Conservation (phyloP, 1,140 invertebrate genomes). For the Zaprionus ghesquierei region DNA sequence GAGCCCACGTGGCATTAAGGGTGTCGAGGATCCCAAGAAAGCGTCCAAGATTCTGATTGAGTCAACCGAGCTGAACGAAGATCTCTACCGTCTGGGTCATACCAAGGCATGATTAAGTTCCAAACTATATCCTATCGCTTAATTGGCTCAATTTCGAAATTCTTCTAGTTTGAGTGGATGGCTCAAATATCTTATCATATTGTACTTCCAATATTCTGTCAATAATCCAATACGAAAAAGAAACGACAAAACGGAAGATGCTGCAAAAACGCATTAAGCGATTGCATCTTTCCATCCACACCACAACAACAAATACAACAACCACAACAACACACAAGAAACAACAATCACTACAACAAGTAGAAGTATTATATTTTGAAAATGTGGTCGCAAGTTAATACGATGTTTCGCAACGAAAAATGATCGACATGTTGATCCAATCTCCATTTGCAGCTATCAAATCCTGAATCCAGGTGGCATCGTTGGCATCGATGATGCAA, state of each 20-base stretch:
- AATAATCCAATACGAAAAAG: slow-evolving; percentile 50
- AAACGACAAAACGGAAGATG: slow-evolving; percentile 22
- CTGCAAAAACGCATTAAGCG: slow-evolving; percentile 56
- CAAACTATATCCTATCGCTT: slow-evolving; percentile 22
- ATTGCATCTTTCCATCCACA: slow-evolving; percentile 27
- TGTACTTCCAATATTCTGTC: slow-evolving; percentile 32
- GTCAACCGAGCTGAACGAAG: slow-evolving; percentile 88
- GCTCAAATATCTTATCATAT: slow-evolving; percentile 34
- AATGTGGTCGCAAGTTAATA: slow-evolving; percentile 24
- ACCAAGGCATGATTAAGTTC: slow-evolving; percentile 89
- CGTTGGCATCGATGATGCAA: slow-evolving; percentile 92
- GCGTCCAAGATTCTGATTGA: slow-evolving; percentile 90
- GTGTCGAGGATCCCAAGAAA: slow-evolving; percentile 89
- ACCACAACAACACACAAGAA: slow-evolving; percentile 6
- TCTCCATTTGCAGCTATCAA: slow-evolving; percentile 91
- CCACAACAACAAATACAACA: slow-evolving; percentile 37
- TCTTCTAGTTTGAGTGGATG: slow-evolving; percentile 64
- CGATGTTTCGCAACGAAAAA: neutral
- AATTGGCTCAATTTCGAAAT: slow-evolving; percentile 60
- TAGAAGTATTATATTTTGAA: neutral
- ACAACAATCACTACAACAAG: slow-evolving; percentile 18
- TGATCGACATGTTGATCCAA: slow-evolving; percentile 11
- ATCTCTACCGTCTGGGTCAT: slow-evolving; percentile 94
- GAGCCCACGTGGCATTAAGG: slow-evolving; percentile 89
- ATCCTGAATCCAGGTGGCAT: slow-evolving; percentile 97